Conservation (phyloP, 1,140 invertebrate species). For the Teleogryllus occipitalis region DNA sequence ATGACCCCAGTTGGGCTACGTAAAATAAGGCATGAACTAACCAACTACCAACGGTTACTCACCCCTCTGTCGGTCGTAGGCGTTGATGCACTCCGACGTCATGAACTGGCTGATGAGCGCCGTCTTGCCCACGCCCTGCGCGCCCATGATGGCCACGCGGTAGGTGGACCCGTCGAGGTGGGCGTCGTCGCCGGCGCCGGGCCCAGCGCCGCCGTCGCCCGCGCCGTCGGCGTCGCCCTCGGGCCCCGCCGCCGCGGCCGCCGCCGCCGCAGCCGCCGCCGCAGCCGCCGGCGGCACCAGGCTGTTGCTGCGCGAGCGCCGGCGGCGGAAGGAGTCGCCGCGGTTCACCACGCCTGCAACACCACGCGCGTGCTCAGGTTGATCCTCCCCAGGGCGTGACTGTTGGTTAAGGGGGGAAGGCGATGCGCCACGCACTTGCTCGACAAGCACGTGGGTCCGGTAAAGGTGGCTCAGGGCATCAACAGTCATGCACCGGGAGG, state of each 20-base stretch:
- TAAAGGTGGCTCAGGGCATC: no score
- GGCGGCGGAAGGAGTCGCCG: constrained; percentile 76
- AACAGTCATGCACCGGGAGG: no score
- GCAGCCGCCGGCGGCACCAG: constrained; percentile 41
- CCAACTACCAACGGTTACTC: constrained; percentile 19
- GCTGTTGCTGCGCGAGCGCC: constrained; percentile 69
- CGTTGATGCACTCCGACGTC: constrained; percentile 90
- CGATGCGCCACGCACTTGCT: no score
- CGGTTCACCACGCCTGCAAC: constrained; percentile 75
- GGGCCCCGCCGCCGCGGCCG: constrained; percentile 18
- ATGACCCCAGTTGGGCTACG: no score
- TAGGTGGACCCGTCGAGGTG: constrained; percentile 40
- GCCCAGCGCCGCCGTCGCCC: no score
- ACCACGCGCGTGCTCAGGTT: no score
- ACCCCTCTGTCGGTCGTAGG: constrained; percentile 75
- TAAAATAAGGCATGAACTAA: no score
- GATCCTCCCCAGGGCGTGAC: no score
- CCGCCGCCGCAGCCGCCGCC: constrained; percentile 29
- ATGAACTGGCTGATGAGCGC: constrained; percentile 86
- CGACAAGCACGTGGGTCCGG: no score
- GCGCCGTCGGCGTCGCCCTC: no score
- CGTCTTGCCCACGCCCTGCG: constrained; percentile 82
- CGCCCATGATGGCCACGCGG: constrained; percentile 73
- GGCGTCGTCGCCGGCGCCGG: no score
- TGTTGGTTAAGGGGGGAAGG: no score